phyloP scores from a whole-genome alignment of 2,113 vertebrate genomes.

The Antechinus stuartii region DNA sequence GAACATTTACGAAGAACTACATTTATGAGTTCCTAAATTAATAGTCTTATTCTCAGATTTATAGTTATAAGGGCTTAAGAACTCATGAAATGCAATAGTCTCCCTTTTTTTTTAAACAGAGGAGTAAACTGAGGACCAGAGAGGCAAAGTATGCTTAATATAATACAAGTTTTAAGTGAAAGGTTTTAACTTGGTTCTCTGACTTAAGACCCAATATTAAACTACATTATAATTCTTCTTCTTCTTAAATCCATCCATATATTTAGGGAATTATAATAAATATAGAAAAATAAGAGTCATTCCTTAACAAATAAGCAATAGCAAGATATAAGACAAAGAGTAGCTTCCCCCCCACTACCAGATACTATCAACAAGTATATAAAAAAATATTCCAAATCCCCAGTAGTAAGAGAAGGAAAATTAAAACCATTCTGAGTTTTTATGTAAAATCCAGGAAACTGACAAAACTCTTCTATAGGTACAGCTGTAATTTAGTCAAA shows the following conservation, averaged over 20 bases:
- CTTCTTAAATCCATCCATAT: background rate
- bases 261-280: background rate
- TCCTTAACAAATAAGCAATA: background rate
- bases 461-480: background rate
- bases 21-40: background rate
- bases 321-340: background rate
- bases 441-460: background rate
- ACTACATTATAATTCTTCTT: background rate
- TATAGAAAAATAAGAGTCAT: background rate
- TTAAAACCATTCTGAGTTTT: background rate
- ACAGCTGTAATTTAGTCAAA: background rate
- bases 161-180: background rate
- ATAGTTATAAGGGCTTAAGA: background rate
- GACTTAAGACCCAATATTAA: background rate
- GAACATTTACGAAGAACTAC: slow-evolving; percentile 19
- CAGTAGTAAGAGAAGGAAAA: background rate
- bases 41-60: background rate
- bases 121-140: background rate
- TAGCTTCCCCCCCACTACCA: fast-evolving
- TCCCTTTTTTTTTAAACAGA: background rate
- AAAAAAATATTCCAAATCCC: background rate
- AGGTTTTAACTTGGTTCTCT: background rate
- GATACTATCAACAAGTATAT: background rate
- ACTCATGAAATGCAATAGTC: background rate
- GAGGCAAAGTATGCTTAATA: background rate